Conservation (phyloP, 1,140 invertebrate genomes). For the Mesaphorura yosii region DNA sequence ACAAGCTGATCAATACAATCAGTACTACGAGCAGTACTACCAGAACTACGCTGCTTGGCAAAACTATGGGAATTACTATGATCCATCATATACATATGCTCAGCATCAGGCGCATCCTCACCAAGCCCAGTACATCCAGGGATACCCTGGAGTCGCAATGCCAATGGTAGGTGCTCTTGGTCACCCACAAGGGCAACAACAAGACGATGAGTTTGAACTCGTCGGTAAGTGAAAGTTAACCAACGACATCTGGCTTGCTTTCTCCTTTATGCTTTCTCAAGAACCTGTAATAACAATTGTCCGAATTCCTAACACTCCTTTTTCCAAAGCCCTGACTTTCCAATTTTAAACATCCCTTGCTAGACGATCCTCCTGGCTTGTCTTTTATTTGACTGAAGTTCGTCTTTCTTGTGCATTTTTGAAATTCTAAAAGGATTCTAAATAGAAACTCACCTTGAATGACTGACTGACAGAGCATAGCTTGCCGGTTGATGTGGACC, state of each 20-base stretch:
- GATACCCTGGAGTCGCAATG: constrained; percentile 15
- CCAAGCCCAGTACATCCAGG: constrained; percentile 16
- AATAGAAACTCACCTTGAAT: constrained; percentile 17
- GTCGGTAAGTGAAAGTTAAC: constrained; percentile 31
- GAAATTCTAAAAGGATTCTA: constrained; percentile 21
- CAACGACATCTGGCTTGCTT: no score
- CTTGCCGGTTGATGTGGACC: constrained; percentile 28
- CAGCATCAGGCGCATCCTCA: constrained; percentile 23
- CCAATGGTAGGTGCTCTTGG: constrained; percentile 11
- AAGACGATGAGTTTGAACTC: constrained; percentile 30
- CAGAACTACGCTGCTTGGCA: constrained; percentile 54
- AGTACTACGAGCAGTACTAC: constrained; percentile 49
- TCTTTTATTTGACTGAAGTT: no score
- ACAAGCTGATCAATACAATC: constrained; percentile 37
- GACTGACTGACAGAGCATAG: constrained; percentile 30
- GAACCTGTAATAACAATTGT: no score
- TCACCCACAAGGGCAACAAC: constrained; percentile 11
- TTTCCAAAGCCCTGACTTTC: no score
- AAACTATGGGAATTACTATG: constrained; percentile 35
- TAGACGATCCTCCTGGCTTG: no score
- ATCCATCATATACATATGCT: constrained; percentile 24
- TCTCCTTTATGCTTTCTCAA: no score
- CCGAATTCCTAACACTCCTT: no score
- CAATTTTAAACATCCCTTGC: no score
- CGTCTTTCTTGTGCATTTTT: constrained; percentile 16